A percentile compares a stretch with the other conserved stretches of the same genome.
phyloP scores from a whole-genome alignment of 2,888 invertebrate genomes.

The Perizoma flavofasciatum region DNA sequence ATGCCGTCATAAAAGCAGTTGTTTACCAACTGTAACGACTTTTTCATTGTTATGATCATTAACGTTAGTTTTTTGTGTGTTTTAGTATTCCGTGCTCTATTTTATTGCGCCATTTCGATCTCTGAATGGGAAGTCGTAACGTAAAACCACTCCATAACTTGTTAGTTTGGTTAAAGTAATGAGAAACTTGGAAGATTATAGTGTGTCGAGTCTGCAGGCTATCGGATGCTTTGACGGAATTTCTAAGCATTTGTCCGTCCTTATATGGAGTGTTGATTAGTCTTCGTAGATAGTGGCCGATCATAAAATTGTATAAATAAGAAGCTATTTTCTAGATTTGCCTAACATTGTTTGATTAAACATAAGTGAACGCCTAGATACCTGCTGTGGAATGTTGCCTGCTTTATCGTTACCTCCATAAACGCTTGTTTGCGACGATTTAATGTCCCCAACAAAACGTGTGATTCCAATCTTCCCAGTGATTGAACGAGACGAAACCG shows the following conservation, averaged over 20 bases:
- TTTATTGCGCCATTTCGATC: conserved; percentile 35
- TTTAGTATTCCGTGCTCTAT: conserved; percentile 33
- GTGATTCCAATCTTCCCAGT: conserved; percentile 58
- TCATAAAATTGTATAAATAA: conserved; percentile 64
- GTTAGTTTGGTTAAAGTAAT: conserved; percentile 41
- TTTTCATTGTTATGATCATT: conserved; percentile 55
- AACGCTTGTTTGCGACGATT: conserved; percentile 57
- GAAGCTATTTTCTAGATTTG: conserved; percentile 64
- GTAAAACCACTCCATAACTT: conserved; percentile 39
- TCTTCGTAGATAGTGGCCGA: conserved; percentile 55
- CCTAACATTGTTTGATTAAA: conserved; percentile 70
- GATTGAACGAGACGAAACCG: conserved; percentile 53
- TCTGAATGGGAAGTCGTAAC: conserved; percentile 33
- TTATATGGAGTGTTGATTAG: conserved; percentile 64
- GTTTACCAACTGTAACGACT: conserved; percentile 59
- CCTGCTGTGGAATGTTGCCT: conserved; percentile 62
- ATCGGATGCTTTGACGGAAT: conserved; percentile 55
- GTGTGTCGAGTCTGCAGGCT: conserved; percentile 54
- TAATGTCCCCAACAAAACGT: conserved; percentile 58
- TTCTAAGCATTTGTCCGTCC: conserved; percentile 55
- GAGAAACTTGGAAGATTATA: conserved; percentile 58
- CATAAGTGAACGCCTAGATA: conserved; percentile 57
- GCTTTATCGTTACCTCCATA: conserved; percentile 66
- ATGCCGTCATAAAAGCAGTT: conserved; percentile 60
- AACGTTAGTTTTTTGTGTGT: conserved; percentile 41